phyloP scores from a whole-genome alignment of 2,113 vertebrate genomes.

The Paedocypris sp. region DNA sequence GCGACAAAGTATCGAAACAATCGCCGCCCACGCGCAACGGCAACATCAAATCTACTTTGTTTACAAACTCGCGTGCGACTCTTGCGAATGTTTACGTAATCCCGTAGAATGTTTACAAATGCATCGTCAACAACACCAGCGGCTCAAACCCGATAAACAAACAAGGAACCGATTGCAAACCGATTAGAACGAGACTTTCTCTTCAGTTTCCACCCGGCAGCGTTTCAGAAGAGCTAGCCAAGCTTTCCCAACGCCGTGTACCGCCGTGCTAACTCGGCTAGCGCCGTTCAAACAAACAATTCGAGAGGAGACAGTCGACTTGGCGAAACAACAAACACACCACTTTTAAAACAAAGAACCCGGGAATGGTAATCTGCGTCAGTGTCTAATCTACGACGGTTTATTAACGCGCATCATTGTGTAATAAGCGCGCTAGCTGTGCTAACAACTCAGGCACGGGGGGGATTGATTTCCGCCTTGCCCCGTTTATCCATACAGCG shows the following conservation, averaged over 20 bases:
- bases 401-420: background rate
- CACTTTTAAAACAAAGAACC: too few species aligned
- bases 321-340: too few species aligned
- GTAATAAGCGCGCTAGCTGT: slow-evolving; percentile 5
- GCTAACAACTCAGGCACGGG: slow-evolving; percentile 1
- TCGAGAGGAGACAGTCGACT: background rate
- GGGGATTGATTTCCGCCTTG: slow-evolving; percentile 6
- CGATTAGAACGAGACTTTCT: background rate
- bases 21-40: too few species aligned
- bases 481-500: background rate
- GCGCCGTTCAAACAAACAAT: background rate
- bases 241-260: background rate
- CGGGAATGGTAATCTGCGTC: too few species aligned
- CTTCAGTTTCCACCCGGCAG: background rate
- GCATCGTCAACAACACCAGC: background rate
- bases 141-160: background rate
- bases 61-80: too few species aligned
- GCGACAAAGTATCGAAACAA: too few species aligned
- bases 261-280: slow-evolving; percentile 1
- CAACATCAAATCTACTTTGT: too few species aligned
- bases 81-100: too few species aligned
- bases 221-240: background rate
- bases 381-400: too few species aligned
- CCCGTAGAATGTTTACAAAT: background rate
- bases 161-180: background rate